A percentile compares a stretch with the other conserved stretches of the same genome.
Conservation (phyloP, 1,140 invertebrate species). For the Teleogryllus occipitalis region DNA sequence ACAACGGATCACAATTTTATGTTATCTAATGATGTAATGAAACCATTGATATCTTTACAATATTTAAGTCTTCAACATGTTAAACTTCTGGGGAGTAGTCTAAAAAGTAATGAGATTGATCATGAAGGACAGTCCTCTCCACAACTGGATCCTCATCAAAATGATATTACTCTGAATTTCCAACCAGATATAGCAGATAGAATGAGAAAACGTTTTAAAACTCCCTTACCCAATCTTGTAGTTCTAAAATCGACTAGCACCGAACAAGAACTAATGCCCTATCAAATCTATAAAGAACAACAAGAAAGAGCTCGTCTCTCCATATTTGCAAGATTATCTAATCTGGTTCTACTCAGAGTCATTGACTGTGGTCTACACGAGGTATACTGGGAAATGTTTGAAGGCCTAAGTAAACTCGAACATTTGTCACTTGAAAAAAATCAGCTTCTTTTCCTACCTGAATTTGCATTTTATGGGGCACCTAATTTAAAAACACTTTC, state of each 20-base stretch:
- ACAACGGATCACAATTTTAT: background rate
- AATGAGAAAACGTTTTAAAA: background rate
- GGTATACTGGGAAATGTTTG: conserved; percentile 61
- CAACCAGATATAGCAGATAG: background rate
- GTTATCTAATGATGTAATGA: conserved; percentile 8
- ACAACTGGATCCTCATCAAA: background rate
- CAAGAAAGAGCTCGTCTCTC: conserved; percentile 38
- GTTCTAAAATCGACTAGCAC: background rate
- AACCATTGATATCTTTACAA: conserved; percentile 12
- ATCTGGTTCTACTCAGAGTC: conserved; percentile 47
- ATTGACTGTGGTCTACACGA: conserved; percentile 49
- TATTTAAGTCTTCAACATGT: conserved; percentile 18
- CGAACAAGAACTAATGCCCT: conserved; percentile 38
- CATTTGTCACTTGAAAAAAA: conserved; percentile 55
- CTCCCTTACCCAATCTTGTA: background rate
- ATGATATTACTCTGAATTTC: background rate
- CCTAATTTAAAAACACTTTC: conserved; percentile 51
- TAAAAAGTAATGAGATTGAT: background rate
- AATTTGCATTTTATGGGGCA: conserved; percentile 59
- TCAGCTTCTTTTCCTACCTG: conserved; percentile 50
- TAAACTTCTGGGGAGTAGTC: conserved; percentile 1
- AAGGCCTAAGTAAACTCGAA: conserved; percentile 47
- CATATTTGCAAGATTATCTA: conserved; percentile 46
- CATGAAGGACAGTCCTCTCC: background rate
- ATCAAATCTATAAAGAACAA: conserved; percentile 49